phyloP scores from a whole-genome alignment of 1,140 invertebrate genomes.

The Drosophila eugracilis region DNA sequence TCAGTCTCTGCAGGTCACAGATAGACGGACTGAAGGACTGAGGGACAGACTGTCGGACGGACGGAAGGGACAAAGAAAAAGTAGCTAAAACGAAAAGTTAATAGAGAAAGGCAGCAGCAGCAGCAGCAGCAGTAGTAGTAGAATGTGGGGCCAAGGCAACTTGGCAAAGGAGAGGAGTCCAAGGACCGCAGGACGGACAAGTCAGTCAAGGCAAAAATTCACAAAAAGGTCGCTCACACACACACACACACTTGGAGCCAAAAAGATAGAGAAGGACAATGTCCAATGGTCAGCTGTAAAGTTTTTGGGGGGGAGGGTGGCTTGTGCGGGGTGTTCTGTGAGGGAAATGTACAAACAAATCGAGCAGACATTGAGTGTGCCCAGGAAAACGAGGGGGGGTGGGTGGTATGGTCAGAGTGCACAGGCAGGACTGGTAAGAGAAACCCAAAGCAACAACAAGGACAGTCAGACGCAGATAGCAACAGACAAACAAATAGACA shows the following conservation, averaged over 20 bases:
- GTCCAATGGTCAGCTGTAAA: constrained; percentile 52
- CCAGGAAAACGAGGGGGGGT: not conserved
- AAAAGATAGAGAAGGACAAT: constrained; percentile 45
- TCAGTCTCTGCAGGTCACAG: constrained; percentile 77
- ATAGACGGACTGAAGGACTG: constrained; percentile 26
- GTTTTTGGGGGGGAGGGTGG: constrained; percentile 22
- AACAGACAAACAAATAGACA: constrained; percentile 79
- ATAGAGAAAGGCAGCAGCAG: constrained; percentile 71
- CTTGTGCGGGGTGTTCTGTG: constrained; percentile 9
- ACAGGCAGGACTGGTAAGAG: constrained; percentile 28
- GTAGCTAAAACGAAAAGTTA: constrained; percentile 82
- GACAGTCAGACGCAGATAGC: constrained; percentile 67
- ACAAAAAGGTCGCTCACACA: constrained; percentile 66
- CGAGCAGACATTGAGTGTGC: constrained; percentile 72
- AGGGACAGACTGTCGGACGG: constrained; percentile 14
- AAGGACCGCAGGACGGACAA: constrained; percentile 42
- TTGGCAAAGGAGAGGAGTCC: constrained; percentile 47
- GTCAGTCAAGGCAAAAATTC: constrained; percentile 77
- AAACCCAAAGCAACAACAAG: constrained; percentile 22
- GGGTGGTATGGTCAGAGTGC: not conserved
- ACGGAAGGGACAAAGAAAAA: constrained; percentile 69
- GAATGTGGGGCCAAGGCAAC: constrained; percentile 77
- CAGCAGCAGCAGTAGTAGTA: constrained; percentile 49
- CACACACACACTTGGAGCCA: not conserved
- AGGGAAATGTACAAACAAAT: constrained; percentile 78